phyloP scores from a whole-genome alignment of 2,888 invertebrate species.

The Drosophila demipolita region DNA sequence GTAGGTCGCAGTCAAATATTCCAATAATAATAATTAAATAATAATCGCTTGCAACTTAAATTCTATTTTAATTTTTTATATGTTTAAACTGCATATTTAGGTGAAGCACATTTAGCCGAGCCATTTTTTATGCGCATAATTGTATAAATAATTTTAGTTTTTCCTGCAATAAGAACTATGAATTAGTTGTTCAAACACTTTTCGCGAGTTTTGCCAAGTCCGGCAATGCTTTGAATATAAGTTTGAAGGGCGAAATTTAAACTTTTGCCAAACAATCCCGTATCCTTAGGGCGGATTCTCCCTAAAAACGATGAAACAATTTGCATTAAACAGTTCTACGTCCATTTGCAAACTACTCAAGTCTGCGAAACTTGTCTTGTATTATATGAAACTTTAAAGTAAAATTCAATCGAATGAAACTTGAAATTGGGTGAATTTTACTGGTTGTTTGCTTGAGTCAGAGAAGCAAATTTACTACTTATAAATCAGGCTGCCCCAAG shows the following conservation, averaged over 20 bases:
- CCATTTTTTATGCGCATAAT: neutral
- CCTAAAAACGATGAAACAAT: constrained; percentile 1
- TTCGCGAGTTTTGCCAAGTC: neutral
- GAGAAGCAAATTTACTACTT: neutral
- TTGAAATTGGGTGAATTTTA: neutral
- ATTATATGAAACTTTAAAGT: neutral
- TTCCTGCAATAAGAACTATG: neutral
- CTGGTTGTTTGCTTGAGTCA: neutral
- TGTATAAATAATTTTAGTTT: neutral
- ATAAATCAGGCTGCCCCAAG: neutral
- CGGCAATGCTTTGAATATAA: constrained; percentile 6
- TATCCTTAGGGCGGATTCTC: neutral
- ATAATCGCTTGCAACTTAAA: too few species aligned
- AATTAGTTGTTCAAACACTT: neutral
- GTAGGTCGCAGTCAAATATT: too few species aligned
- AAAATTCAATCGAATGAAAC: neutral
- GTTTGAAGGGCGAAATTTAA: constrained; percentile 1
- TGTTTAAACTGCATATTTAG: neutral
- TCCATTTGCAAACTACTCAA: neutral
- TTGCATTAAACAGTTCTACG: neutral
- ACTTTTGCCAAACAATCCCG: constrained; percentile 1
- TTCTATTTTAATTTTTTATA: neutral
- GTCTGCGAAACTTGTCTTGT: neutral
- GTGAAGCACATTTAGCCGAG: neutral
- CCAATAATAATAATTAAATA: too few species aligned